These are phyloP conservation scores for Rhinophrynus dorsalis DNA, from an alignment of 2,797 vertebrate species.

Conservation along the genomic window DNA sequence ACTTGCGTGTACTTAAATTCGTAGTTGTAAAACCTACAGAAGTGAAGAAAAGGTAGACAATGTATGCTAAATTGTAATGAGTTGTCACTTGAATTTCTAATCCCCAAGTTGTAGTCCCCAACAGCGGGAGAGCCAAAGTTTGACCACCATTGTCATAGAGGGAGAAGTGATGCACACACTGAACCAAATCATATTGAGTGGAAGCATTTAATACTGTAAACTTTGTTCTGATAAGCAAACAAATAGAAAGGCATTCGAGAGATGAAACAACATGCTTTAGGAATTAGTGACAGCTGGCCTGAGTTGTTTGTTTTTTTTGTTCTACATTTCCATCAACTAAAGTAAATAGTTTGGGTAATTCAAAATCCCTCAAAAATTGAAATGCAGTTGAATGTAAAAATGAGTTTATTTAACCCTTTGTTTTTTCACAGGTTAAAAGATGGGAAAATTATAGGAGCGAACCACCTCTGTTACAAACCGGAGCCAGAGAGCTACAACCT, in stretches of 20 bases:
- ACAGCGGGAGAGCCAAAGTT: no score
- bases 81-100: no score
- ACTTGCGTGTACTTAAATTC: no score
- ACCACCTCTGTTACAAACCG: slow-evolving; percentile 73
- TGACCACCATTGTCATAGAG: no score
- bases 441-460: slow-evolving; percentile 69
- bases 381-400: neutral
- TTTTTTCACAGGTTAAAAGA: slow-evolving; percentile 80
- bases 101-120: no score
- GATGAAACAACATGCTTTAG: slow-evolving; percentile 9
- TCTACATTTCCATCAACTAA: slow-evolving; percentile 3
- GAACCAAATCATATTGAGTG: slow-evolving; percentile 7
- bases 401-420: neutral
- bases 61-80: no score
- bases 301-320: neutral
- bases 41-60: no score
- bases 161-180: neutral
- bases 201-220: slow-evolving; percentile 15
- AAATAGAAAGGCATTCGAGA: slow-evolving; percentile 9
- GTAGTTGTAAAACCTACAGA: no score
- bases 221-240: slow-evolving; percentile 17
- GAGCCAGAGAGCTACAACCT: slow-evolving; percentile 64
- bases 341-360: slow-evolving; percentile 11
- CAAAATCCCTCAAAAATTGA: neutral
- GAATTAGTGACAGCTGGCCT: slow-evolving; percentile 14